Conservation (phyloP, 2,888 invertebrate species). For the Scaptomyza cyrtandrae region DNA sequence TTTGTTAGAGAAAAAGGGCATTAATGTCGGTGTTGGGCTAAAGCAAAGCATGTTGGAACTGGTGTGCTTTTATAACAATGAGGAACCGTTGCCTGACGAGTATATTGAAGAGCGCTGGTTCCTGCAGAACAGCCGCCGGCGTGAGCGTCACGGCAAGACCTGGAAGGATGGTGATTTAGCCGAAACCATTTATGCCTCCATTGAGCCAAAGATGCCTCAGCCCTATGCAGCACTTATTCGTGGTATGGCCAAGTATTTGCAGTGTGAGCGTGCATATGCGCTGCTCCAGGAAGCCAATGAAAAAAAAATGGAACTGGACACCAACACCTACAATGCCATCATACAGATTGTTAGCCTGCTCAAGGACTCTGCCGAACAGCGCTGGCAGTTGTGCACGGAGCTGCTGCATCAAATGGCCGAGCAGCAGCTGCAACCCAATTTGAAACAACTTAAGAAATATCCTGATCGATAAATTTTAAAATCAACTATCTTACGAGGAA, state of each 20-base stretch:
- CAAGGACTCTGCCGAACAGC: conserved; percentile 88
- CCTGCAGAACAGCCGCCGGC: conserved; percentile 84
- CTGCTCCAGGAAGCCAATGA: conserved; percentile 88
- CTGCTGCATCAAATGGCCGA: conserved; percentile 88
- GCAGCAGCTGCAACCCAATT: conserved; percentile 87
- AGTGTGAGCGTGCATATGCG: conserved; percentile 88
- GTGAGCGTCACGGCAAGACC: conserved; percentile 87
- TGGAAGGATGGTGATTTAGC: conserved; percentile 91
- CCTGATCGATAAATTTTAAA: too few species aligned
- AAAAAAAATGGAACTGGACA: conserved; percentile 87
- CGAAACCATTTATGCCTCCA: conserved; percentile 90
- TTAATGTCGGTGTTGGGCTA: conserved; percentile 85
- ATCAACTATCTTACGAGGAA: too few species aligned
- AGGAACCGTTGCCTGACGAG: conserved; percentile 88
- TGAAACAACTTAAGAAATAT: conserved; percentile 66
- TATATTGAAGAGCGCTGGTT: conserved; percentile 93
- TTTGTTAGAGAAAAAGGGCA: conserved; percentile 86
- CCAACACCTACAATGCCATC: conserved; percentile 89
- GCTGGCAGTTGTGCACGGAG: conserved; percentile 87
- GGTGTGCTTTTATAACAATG: conserved; percentile 92
- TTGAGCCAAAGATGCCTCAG: conserved; percentile 88
- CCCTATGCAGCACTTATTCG: conserved; percentile 92
- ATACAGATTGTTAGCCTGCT: conserved; percentile 87
- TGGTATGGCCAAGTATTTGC: conserved; percentile 91
- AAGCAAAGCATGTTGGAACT: conserved; percentile 90